Conservation (phyloP, 2,797 vertebrate genomes). For the Strix occidentalis region DNA sequence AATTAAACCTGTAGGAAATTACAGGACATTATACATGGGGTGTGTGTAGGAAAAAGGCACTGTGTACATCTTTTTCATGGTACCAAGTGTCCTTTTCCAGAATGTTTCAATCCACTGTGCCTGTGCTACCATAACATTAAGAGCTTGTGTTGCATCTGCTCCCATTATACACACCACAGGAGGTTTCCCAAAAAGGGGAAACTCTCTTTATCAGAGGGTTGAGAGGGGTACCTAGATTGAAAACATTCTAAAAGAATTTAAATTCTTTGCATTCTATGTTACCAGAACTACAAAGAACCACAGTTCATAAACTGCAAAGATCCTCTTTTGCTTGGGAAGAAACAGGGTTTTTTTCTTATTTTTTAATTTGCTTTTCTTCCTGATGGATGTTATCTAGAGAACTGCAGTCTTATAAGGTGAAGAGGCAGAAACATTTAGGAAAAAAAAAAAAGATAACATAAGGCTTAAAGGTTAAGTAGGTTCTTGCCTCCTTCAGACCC, state of each 20-base stretch:
- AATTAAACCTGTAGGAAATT: background rate
- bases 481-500: background rate
- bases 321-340: background rate
- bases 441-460: background rate
- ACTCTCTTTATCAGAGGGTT: background rate
- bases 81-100: background rate
- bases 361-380: background rate
- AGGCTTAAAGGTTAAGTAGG: background rate
- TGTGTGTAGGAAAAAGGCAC: background rate
- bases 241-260: background rate
- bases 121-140: background rate
- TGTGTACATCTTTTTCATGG: background rate
- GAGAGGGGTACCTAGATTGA: background rate
- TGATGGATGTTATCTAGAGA: background rate
- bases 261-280: background rate
- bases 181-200: background rate
- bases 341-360: background rate
- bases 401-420: background rate
- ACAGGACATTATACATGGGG: background rate
- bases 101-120: background rate
- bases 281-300: background rate
- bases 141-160: background rate
- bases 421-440: background rate
- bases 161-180: background rate
- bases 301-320: background rate